A percentile compares a stretch with the other conserved stretches of the same genome.
Evolutionary conservation across 2,797 vertebrate genomes (phyloP).

Genomic region (Epinephelus malabaricus): DNA sequence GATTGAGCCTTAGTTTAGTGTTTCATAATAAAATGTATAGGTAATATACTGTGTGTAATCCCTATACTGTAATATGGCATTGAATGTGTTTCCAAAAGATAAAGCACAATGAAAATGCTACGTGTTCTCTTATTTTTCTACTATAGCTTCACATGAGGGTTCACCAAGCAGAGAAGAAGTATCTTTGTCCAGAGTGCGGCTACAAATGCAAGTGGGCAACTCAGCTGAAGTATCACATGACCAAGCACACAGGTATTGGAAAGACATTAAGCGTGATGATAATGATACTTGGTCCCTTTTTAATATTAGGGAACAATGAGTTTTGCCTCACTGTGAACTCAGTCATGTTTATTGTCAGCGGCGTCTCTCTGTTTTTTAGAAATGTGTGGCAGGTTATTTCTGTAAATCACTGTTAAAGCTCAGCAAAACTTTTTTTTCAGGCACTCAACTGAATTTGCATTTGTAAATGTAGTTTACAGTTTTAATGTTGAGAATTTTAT

Average conservation of each 20-base stretch:
- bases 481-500: background rate
- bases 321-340: no score
- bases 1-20: no score
- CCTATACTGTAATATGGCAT: background rate
- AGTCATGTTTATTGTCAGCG: no score
- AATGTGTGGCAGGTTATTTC: no score
- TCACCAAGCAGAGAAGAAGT: conserved; percentile 96
- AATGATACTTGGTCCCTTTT: no score
- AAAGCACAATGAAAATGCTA: background rate
- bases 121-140: background rate
- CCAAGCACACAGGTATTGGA: conserved; percentile 93
- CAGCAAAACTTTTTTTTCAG: background rate
- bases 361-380: no score
- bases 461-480: background rate
- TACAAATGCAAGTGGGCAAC: conserved; percentile 99
- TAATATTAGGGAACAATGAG: no score
- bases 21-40: no score
- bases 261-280: no score
- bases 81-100: background rate
- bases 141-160: conserved; percentile 97
- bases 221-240: conserved; percentile 99
- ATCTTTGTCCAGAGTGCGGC: conserved; percentile 96
- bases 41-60: no score
- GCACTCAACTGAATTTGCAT: background rate
- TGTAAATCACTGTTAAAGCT: background rate